Evolutionary conservation across 2,888 invertebrate genomes (phyloP), one percentile per base, ranked within the genome.

Genomic region (Nymphalis c-album): DNA sequence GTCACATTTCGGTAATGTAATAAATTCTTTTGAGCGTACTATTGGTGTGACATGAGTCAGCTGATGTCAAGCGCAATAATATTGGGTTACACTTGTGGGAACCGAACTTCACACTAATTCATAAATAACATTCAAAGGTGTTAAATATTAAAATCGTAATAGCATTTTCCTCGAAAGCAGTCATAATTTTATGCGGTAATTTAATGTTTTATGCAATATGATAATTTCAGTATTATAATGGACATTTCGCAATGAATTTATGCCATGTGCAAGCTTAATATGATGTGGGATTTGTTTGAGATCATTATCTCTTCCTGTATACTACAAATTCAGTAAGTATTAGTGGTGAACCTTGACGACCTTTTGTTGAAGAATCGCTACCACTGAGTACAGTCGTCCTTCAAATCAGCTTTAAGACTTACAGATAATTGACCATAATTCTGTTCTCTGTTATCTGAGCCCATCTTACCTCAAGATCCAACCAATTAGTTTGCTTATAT

Each of bases 11-110:
- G 8, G 31, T 62, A 59, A 31, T 7, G n/a, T 57, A 40, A 40
- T 8, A 18, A 35, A 64, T 50, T 8, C n/a, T 17, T 63, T 47
- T 45, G 7, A 40, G 13, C 53, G 18, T 51, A 7, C 31, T 6
- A 17, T 31, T 31, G 1, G 63, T 63, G 22, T 35, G 40, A 46
- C 46, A 26, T 53, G 60, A 64, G 45, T 64, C 57, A 68, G 48
- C 40, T 60, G 60, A 50, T 68, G 68, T 57, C 60, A 61, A 68
- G 45, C 45, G 40, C 16, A 63, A 47, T 51, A 18, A 65, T 16
- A 26, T 59, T 59, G 20, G 35, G 57, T 57, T 57, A 57, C 57
- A 18, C 18, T 57, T 57, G 57, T 57, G 57, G 57, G 57, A 57
- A 57, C 18, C 57, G 18, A 57, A 40, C 18, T 57, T 57, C 57